A percentile compares a stretch with the other conserved stretches of the same genome.
Conservation (phyloP, 1,140 invertebrate genomes). For the Drosophila jambulina region DNA sequence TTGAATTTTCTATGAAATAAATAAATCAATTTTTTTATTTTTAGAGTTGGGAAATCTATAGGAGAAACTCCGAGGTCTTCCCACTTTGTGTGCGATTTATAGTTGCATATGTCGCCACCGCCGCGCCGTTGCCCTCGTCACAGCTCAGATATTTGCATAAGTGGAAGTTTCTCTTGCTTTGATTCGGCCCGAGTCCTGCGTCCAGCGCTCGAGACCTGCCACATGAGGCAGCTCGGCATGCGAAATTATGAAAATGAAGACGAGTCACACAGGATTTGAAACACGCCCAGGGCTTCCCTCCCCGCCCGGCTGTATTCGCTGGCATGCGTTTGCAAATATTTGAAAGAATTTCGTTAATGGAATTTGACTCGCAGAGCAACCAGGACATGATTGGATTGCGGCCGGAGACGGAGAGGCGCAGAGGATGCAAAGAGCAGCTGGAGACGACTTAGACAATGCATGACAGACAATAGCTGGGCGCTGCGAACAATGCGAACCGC, state of each 20-base stretch:
- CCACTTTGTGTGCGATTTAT: constrained; percentile 32
- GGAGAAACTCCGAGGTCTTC: neutral
- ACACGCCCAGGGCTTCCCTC: neutral
- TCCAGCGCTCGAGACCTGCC: constrained; percentile 25
- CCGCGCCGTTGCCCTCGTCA: constrained; percentile 9
- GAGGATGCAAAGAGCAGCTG: constrained; percentile 37
- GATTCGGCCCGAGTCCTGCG: constrained; percentile 38
- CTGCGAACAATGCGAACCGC: constrained; percentile 42
- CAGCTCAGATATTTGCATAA: constrained; percentile 58
- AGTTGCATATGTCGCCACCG: constrained; percentile 17
- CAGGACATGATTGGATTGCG: constrained; percentile 57
- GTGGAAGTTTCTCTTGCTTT: constrained; percentile 53
- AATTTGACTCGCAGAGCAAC: constrained; percentile 45
- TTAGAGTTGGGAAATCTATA: too few species aligned
- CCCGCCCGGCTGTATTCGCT: constrained; percentile 19
- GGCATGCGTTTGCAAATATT: constrained; percentile 62
- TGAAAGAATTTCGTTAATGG: constrained; percentile 58
- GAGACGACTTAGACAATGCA: constrained; percentile 48
- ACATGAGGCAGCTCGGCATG: constrained; percentile 54
- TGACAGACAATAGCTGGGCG: constrained; percentile 51
- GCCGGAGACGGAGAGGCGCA: neutral
- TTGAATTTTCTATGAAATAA: neutral
- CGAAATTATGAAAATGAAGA: constrained; percentile 76
- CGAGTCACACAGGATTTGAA: constrained; percentile 21
- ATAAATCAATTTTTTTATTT: neutral